phyloP scores from a whole-genome alignment of 2,888 invertebrate genomes.

The Leptinotarsa peninsularis region DNA sequence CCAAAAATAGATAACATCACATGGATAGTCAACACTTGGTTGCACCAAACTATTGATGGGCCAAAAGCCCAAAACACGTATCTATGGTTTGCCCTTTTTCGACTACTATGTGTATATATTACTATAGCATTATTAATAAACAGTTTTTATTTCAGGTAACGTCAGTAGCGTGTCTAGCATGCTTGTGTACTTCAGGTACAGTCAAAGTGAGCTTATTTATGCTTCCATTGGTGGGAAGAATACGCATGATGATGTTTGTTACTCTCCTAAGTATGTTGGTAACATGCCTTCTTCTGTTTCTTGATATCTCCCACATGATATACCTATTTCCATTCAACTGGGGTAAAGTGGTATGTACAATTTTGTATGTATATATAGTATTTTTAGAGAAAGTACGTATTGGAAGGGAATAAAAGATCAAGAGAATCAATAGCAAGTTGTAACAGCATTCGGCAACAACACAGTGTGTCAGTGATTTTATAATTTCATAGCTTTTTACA shows the following conservation, averaged over 20 bases:
- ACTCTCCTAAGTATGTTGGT: constrained; percentile 80
- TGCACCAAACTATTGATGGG: too few relatives aligned
- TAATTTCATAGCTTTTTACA: too few relatives aligned
- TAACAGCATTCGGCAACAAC: neutral
- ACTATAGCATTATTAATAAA: neutral
- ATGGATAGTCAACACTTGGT: too few relatives aligned
- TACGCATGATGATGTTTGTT: constrained; percentile 83
- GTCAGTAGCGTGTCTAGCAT: constrained; percentile 78
- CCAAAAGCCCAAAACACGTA: too few relatives aligned
- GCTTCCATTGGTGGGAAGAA: constrained; percentile 80
- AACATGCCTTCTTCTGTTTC: constrained; percentile 80
- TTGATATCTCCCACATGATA: constrained; percentile 83
- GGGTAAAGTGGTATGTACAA: constrained; percentile 78
- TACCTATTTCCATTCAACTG: constrained; percentile 84
- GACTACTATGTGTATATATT: too few relatives aligned
- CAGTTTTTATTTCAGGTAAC: constrained; percentile 70
- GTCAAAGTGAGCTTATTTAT: constrained; percentile 81
- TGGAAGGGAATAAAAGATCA: too few relatives aligned
- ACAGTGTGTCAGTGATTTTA: neutral
- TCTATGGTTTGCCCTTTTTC: too few relatives aligned
- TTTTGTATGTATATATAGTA: constrained; percentile 1
- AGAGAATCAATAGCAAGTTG: too few relatives aligned
- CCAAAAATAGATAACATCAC: too few relatives aligned
- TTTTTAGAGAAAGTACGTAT: too few relatives aligned
- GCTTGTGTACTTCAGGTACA: constrained; percentile 81